These are phyloP conservation scores for Carterocephalus palaemon DNA, from an alignment of 2,888 invertebrate species.

Conservation along the genomic window DNA sequence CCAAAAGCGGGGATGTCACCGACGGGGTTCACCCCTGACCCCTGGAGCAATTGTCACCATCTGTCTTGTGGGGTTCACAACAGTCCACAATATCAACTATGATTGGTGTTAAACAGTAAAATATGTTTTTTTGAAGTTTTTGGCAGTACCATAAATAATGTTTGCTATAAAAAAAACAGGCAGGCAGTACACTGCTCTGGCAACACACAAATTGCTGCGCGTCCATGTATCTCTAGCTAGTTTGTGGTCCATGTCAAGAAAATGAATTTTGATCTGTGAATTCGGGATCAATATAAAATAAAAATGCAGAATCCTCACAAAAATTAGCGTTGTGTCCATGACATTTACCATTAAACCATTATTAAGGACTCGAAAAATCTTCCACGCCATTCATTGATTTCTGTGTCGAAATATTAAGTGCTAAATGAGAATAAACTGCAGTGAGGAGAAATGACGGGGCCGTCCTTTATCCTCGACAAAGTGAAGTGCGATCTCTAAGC, in stretches of 20 bases:
- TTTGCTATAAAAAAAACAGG: no score
- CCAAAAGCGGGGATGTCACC: no score
- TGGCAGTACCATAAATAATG: no score
- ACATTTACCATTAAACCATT: constrained; percentile 27
- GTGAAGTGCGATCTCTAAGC: constrained; percentile 59
- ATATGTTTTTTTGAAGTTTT: no score
- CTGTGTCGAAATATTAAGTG: constrained; percentile 5
- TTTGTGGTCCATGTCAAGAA: constrained; percentile 74
- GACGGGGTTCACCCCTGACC: no score
- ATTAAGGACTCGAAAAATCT: constrained; percentile 24
- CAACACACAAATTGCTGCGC: constrained; percentile 65
- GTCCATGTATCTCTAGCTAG: no score
- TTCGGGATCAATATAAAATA: constrained; percentile 71
- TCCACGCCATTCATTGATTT: not conserved
- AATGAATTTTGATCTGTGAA: constrained; percentile 57
- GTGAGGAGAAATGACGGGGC: constrained; percentile 63
- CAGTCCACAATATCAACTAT: no score
- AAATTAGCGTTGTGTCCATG: constrained; percentile 45
- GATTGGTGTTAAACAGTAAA: no score
- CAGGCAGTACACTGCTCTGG: no score
- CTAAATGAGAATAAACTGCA: constrained; percentile 48
- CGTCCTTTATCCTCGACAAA: constrained; percentile 64
- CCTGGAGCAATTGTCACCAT: no score
- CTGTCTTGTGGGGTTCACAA: no score
- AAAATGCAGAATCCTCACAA: constrained; percentile 63